Evolutionary conservation across 2,113 vertebrate genomes (phyloP).

Genomic region (Rana temporaria): DNA sequence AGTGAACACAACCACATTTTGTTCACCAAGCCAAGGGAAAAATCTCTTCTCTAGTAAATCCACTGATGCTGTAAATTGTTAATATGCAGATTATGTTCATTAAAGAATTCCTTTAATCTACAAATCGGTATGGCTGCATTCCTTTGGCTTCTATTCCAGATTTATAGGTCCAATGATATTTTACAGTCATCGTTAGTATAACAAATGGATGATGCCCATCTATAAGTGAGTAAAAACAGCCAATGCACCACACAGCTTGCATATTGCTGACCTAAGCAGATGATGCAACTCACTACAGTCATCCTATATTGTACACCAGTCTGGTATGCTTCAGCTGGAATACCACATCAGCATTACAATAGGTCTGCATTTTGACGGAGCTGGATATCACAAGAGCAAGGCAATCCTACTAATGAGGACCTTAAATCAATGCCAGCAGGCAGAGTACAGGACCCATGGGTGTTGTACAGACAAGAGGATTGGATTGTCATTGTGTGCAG

Average conservation of each 20-base stretch:
- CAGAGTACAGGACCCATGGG: slow-evolving; percentile 19
- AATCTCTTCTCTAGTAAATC: too few species aligned
- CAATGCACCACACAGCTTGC: not conserved
- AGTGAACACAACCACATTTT: too few species aligned
- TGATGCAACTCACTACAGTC: not conserved
- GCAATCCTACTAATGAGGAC: slow-evolving; percentile 30
- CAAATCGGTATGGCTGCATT: too few species aligned
- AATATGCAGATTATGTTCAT: too few species aligned
- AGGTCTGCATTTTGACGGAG: slow-evolving; percentile 3
- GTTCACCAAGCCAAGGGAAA: too few species aligned
- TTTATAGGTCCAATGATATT: too few species aligned
- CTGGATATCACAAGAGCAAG: not conserved
- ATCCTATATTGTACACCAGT: not conserved
- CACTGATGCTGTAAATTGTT: too few species aligned
- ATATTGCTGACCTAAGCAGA: slow-evolving; percentile 13
- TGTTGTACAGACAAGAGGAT: not conserved
- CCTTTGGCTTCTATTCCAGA: too few species aligned
- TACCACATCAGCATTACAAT: not conserved
- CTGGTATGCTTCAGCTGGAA: not conserved
- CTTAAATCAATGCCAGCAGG: not conserved
- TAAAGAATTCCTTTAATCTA: too few species aligned
- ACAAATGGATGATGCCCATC: too few species aligned
- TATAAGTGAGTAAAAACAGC: too few species aligned
- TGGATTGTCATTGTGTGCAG: not conserved
- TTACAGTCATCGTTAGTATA: too few species aligned